These are phyloP conservation scores for Nothoprocta pentlandii DNA, from an alignment of 2,113 vertebrate species.

Conservation along the genomic window DNA sequence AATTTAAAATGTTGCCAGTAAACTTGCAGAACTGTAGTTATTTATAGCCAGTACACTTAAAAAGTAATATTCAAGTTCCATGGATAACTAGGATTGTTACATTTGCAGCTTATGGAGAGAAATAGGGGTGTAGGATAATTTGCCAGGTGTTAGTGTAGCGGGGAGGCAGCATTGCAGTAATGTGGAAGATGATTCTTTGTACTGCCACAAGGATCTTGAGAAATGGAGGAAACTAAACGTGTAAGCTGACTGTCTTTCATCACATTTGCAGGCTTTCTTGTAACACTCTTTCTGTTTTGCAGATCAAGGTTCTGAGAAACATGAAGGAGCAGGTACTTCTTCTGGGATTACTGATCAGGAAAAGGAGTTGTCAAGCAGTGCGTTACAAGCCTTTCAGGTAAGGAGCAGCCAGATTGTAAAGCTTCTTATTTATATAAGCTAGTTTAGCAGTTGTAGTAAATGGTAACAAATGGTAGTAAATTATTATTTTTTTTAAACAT, in stretches of 20 bases:
- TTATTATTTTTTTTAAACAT: background rate
- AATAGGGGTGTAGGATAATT: background rate
- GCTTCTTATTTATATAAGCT: background rate
- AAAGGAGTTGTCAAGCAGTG: conserved; percentile 88
- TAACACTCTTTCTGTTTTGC: conserved; percentile 31
- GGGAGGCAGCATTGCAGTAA: background rate
- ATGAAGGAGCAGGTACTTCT: conserved; percentile 82
- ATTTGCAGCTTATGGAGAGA: background rate
- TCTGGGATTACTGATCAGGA: conserved; percentile 91
- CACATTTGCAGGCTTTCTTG: background rate
- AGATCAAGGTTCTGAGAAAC: conserved; percentile 90
- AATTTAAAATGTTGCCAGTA: background rate
- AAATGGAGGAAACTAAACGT: background rate
- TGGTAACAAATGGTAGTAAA: too few relatives aligned
- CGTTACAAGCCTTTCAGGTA: conserved; percentile 91
- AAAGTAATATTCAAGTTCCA: background rate
- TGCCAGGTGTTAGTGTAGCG: background rate
- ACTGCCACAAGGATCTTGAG: background rate
- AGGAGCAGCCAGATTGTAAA: conserved; percentile 10
- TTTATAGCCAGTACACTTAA: background rate
- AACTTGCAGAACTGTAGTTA: background rate
- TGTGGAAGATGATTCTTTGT: background rate
- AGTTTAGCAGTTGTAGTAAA: background rate
- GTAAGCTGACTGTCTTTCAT: background rate
- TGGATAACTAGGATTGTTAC: background rate